Evolutionary conservation across 2,888 invertebrate genomes (phyloP).

Genomic region (Mongoloraphidia duomilia): DNA sequence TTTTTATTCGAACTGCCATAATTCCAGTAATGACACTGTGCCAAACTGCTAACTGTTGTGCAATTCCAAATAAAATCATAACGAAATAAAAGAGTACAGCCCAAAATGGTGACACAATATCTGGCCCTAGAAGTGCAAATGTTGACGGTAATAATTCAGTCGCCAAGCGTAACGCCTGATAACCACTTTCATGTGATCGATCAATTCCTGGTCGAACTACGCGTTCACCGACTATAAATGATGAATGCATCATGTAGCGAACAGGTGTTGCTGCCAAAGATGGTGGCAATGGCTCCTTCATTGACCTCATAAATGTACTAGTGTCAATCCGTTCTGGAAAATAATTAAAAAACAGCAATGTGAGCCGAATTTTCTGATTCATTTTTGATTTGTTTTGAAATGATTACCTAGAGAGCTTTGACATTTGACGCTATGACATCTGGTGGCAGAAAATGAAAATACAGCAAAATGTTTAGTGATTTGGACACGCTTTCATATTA

Average conservation of each 20-base stretch:
- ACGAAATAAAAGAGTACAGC: constrained; percentile 74
- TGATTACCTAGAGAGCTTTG: too few relatives aligned
- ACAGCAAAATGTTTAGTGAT: too few relatives aligned
- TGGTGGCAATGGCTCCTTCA: constrained; percentile 44
- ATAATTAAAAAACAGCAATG: constrained; percentile 5
- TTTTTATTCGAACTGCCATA: constrained; percentile 59
- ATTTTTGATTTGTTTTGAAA: too few relatives aligned
- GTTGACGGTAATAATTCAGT: constrained; percentile 86
- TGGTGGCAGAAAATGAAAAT: too few relatives aligned
- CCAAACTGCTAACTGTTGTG: constrained; percentile 83
- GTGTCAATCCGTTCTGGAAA: constrained; percentile 54
- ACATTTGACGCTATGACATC: too few relatives aligned
- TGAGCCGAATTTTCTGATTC: neutral
- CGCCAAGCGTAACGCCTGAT: constrained; percentile 69
- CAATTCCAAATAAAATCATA: constrained; percentile 73
- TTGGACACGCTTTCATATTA: too few relatives aligned
- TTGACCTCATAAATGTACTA: constrained; percentile 53
- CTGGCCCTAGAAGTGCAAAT: constrained; percentile 58
- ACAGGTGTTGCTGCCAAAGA: constrained; percentile 44
- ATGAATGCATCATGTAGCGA: constrained; percentile 54
- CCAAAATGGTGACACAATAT: constrained; percentile 75
- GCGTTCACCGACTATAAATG: constrained; percentile 54
- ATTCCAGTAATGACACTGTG: constrained; percentile 79
- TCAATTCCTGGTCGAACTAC: constrained; percentile 43
- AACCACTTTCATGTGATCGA: constrained; percentile 50